Percentiles rank a stretch among this genome's conserved stretches.
Conservation (phyloP, 2,797 vertebrate genomes). For the Sebastes matsubarae region DNA sequence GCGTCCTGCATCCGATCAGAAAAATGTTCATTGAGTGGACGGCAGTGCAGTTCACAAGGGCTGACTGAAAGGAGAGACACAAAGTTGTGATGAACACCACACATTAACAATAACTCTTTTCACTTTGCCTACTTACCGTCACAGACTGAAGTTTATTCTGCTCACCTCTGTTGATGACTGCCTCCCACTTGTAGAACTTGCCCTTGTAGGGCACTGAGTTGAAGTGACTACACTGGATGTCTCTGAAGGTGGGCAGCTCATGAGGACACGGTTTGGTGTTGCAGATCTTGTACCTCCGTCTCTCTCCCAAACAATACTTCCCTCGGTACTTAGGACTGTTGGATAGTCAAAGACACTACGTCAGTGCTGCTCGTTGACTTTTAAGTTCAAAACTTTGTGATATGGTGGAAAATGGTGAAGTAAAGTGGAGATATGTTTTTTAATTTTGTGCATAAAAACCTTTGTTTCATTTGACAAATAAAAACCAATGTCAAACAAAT, state of each 20-base stretch:
- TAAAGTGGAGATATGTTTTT: not conserved
- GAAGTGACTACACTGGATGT: constrained; percentile 91
- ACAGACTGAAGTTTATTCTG: not conserved
- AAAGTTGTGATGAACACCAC: not conserved
- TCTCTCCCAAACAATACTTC: constrained; percentile 91
- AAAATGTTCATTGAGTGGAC: constrained; percentile 86
- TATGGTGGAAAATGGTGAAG: not conserved
- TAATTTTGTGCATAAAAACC: not conserved
- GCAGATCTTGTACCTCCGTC: constrained; percentile 88
- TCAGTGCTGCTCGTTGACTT: not conserved
- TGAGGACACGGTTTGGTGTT: constrained; percentile 78
- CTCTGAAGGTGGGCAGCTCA: constrained; percentile 86
- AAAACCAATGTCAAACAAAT: not conserved
- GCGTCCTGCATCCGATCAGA: constrained; percentile 92
- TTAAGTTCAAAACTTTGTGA: not conserved
- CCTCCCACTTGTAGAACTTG: constrained; percentile 90
- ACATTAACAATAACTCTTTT: not conserved
- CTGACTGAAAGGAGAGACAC: constrained; percentile 76
- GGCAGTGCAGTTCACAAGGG: constrained; percentile 95
- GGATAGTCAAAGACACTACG: not conserved
- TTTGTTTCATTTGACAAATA: not conserved
- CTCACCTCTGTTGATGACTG: constrained; percentile 89
- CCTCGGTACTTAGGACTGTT: constrained; percentile 89
- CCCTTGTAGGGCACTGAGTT: constrained; percentile 90
- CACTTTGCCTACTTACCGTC: not conserved